Evolutionary conservation across 2,888 invertebrate genomes (phyloP).

Genomic region (Diarsia brunnea): DNA sequence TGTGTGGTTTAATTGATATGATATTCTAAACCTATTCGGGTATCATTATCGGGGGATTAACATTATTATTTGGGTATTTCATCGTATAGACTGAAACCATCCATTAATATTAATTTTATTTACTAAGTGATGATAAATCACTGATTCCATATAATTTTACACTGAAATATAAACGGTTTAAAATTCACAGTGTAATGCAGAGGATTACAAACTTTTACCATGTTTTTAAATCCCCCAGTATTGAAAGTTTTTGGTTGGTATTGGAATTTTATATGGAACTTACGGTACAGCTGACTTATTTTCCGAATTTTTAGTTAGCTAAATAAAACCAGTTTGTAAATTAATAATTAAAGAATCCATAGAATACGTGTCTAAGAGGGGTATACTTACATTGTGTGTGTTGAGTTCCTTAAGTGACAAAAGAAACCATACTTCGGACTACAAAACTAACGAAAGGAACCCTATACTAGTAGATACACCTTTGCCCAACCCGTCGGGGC

Average conservation of each 20-base stretch:
- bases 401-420: too few relatives aligned
- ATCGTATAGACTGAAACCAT: neutral
- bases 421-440: too few relatives aligned
- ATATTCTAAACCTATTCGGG: conserved; percentile 6
- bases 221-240: neutral
- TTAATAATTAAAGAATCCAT: too few relatives aligned
- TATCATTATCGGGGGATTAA: neutral
- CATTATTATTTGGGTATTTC: neutral
- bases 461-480: neutral
- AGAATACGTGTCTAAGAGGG: too few relatives aligned
- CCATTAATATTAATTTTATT: too few relatives aligned
- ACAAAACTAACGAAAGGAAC: too few relatives aligned
- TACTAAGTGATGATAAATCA: too few relatives aligned
- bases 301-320: neutral
- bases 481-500: neutral
- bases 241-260: neutral
- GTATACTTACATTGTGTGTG: too few relatives aligned
- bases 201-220: neutral
- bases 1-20: conserved; percentile 11
- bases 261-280: neutral
- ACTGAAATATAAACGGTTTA: too few relatives aligned
- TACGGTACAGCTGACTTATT: neutral
- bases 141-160: too few relatives aligned
- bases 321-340: too few relatives aligned
- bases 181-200: too few relatives aligned